A percentile compares a stretch with the other conserved stretches of the same genome.
Evolutionary conservation across 2,113 vertebrate species (phyloP).

Genomic region (Alligator mississippiensis): DNA sequence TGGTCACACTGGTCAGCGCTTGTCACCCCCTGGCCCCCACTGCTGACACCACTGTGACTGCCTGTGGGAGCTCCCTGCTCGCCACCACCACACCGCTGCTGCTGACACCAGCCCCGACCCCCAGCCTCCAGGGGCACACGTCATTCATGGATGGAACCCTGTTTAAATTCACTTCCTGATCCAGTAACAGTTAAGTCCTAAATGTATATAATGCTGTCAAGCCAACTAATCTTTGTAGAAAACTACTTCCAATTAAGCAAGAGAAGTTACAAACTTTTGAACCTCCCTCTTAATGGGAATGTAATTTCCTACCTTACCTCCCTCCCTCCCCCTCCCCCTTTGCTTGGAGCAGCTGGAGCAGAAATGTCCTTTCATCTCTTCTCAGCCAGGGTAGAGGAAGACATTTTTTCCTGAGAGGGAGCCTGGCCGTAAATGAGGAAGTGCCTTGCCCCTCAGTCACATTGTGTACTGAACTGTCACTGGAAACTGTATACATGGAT

Average conservation of each 20-base stretch:
- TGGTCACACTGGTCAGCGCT: no score
- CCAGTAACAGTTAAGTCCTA: not conserved
- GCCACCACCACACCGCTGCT: no score
- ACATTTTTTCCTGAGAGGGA: not conserved
- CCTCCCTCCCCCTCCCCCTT: not conserved
- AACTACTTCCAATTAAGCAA: conserved; percentile 17
- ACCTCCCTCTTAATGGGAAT: not conserved
- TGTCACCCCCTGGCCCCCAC: no score
- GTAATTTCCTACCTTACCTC: not conserved
- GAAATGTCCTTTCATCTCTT: not conserved
- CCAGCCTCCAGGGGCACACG: no score
- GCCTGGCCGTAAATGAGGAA: not conserved
- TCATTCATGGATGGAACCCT: not conserved
- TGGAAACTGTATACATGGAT: not conserved
- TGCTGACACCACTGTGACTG: no score
- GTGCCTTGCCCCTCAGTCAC: not conserved
- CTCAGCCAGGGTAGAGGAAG: not conserved
- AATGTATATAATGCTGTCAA: not conserved
- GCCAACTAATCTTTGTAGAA: not conserved
- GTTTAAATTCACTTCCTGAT: not conserved
- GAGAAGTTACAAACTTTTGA: not conserved
- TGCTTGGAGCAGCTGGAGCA: not conserved
- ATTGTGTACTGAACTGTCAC: conserved; percentile 32
- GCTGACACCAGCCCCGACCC: no score
- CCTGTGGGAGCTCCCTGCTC: no score